Evolutionary conservation across 2,797 vertebrate species (phyloP).

Genomic region (Gymnoscopelus microlampas): DNA sequence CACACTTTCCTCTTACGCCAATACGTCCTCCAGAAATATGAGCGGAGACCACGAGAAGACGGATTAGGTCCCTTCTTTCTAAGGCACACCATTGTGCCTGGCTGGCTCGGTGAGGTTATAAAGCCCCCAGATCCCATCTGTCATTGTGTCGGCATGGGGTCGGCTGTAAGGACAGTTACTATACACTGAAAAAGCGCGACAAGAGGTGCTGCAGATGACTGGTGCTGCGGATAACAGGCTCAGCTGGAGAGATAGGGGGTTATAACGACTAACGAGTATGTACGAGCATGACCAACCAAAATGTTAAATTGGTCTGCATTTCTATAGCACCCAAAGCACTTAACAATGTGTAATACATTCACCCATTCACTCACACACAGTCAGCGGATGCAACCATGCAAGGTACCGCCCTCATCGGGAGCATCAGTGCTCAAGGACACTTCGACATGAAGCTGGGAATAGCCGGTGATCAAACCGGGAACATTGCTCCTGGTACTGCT

Average conservation of each 20-base stretch:
- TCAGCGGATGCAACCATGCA: neutral
- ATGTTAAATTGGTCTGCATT: too few relatives aligned
- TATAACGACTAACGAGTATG: conserved; percentile 1
- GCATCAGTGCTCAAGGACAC: too few relatives aligned
- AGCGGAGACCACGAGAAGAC: conserved; percentile 47
- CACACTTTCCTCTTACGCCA: conserved; percentile 51
- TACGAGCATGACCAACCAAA: too few relatives aligned
- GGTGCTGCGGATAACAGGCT: neutral
- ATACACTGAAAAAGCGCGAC: too few relatives aligned
- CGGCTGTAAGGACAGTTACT: conserved; percentile 40
- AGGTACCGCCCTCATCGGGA: neutral
- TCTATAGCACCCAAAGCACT: too few relatives aligned
- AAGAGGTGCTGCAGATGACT: too few relatives aligned
- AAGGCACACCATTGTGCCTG: conserved; percentile 33
- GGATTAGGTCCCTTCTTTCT: conserved; percentile 54
- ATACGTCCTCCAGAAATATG: conserved; percentile 49
- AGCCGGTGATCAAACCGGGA: too few relatives aligned
- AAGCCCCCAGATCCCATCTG: conserved; percentile 66
- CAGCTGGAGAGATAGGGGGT: conserved; percentile 5
- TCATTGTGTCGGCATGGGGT: conserved; percentile 69
- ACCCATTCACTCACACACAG: too few relatives aligned
- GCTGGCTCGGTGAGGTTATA: conserved; percentile 54
- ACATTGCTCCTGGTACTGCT: too few relatives aligned
- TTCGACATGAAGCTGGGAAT: too few relatives aligned
- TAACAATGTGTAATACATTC: too few relatives aligned